phyloP scores from a whole-genome alignment of 2,797 vertebrate genomes.

The Sphenopsis melanotis region DNA sequence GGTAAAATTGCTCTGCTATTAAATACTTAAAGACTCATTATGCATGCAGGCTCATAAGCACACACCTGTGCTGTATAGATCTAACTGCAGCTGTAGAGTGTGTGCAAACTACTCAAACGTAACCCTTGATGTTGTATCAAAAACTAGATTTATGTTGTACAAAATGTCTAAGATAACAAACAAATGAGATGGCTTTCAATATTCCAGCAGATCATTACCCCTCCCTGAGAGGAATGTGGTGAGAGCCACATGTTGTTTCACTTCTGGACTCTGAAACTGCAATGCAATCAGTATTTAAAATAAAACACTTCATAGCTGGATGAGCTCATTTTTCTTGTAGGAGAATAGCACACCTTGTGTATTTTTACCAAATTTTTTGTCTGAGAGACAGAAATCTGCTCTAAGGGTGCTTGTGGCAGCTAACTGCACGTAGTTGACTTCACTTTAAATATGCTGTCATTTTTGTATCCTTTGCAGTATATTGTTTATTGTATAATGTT shows the following conservation, averaged over 20 bases:
- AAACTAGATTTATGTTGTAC: not conserved
- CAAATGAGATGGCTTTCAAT: not conserved
- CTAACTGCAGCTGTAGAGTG: not conserved
- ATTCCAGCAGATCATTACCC: not conserved
- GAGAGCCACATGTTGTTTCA: not conserved
- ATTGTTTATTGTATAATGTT: not conserved
- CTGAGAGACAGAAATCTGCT: not conserved
- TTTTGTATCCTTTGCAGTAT: not conserved
- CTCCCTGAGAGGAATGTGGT: not conserved
- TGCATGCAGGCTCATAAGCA: not conserved
- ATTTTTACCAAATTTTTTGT: not conserved
- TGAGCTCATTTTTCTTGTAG: not conserved
- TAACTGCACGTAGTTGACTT: not conserved
- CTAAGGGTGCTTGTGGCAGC: not conserved
- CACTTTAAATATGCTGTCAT: not conserved
- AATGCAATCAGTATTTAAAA: not conserved
- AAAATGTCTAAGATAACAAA: not conserved
- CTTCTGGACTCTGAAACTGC: not conserved
- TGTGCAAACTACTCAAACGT: not conserved
- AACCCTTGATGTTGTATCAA: not conserved
- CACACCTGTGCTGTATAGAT: not conserved
- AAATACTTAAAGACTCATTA: not conserved
- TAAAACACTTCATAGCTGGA: not conserved
- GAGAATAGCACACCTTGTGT: not conserved
- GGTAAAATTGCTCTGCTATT: not conserved